phyloP scores from a whole-genome alignment of 2,888 invertebrate species.

The Nymphalis c-album region DNA sequence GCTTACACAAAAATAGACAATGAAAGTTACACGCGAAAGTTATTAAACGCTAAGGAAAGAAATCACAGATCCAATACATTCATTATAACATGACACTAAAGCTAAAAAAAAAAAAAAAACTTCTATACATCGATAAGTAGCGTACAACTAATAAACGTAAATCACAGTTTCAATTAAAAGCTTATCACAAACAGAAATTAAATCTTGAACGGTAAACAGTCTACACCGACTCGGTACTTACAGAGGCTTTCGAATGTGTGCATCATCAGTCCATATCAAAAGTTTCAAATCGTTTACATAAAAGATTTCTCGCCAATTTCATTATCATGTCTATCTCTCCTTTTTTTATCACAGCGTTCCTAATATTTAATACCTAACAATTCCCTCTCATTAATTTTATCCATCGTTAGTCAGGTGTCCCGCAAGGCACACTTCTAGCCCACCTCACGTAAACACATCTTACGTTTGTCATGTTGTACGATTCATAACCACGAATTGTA shows the following conservation, averaged over 20 bases:
- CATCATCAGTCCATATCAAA: conserved; percentile 46
- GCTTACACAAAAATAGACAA: conserved; percentile 70
- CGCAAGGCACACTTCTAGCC: conserved; percentile 69
- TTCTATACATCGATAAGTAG: conserved; percentile 49
- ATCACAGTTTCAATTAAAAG: conserved; percentile 72
- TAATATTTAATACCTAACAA: conserved; percentile 51
- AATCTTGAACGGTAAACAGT: conserved; percentile 38
- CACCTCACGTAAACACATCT: conserved; percentile 40
- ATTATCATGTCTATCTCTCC: conserved; percentile 43
- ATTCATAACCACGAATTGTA: neutral
- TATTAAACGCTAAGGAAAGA: conserved; percentile 64
- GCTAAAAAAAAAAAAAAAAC: conserved; percentile 44
- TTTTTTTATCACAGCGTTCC: conserved; percentile 69
- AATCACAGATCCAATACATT: conserved; percentile 77
- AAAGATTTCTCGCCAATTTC: conserved; percentile 44
- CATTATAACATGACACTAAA: conserved; percentile 47
- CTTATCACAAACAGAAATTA: conserved; percentile 58
- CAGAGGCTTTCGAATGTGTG: conserved; percentile 58
- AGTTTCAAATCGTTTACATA: conserved; percentile 47
- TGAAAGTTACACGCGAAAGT: conserved; percentile 63
- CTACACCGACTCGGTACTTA: conserved; percentile 48
- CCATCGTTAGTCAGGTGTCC: conserved; percentile 47
- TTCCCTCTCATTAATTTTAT: conserved; percentile 34
- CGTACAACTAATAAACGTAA: conserved; percentile 53
- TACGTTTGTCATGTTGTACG: neutral